phyloP scores from a whole-genome alignment of 2,888 invertebrate species.

The Lepidochrysops patricia region DNA sequence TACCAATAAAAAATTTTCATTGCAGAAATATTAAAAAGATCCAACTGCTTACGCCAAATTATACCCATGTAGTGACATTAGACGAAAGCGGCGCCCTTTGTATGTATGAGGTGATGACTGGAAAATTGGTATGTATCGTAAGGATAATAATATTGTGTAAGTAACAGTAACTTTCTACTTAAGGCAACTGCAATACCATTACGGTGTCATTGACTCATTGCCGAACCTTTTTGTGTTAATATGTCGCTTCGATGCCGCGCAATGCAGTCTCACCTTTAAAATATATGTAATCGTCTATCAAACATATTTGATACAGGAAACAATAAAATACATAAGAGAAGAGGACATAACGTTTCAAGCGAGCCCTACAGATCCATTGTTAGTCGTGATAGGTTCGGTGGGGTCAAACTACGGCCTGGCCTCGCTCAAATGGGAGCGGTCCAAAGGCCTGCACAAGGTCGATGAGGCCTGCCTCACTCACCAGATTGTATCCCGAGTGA shows the following conservation, averaged over 20 bases:
- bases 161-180: no score
- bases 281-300: no score
- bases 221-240: no score
- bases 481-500: constrained; percentile 52
- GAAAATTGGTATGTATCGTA: constrained; percentile 44
- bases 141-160: no score
- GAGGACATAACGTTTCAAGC: constrained; percentile 44
- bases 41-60: constrained; percentile 53
- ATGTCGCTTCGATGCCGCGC: no score
- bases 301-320: constrained; percentile 38
- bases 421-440: constrained; percentile 30
- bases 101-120: constrained; percentile 42
- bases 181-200: no score
- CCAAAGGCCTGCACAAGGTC: constrained; percentile 25
- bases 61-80: constrained; percentile 41
- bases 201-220: no score
- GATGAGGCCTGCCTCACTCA: constrained; percentile 49
- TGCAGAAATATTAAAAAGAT: constrained; percentile 48
- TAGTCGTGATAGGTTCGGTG: constrained; percentile 46
- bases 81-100: constrained; percentile 42
- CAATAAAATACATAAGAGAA: constrained; percentile 41
- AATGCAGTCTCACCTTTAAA: no score
- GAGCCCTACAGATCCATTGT: constrained; percentile 49
- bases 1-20: constrained; percentile 14
- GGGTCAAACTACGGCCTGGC: constrained; percentile 47